Evolutionary conservation across 2,888 invertebrate genomes (phyloP), one percentile per base, ranked within the genome.

Genomic region (Blastobasis lacticolella): DNA sequence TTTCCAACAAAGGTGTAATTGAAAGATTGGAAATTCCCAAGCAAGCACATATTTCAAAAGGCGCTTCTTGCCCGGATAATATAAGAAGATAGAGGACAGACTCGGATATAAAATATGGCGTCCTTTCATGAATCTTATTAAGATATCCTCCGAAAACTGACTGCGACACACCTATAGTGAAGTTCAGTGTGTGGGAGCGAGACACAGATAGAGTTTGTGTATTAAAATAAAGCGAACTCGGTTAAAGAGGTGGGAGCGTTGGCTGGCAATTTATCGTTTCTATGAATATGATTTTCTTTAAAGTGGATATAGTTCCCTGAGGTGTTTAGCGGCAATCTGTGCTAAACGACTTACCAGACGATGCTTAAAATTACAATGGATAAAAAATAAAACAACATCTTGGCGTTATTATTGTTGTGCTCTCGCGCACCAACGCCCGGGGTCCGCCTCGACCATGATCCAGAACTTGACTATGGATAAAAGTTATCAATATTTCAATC

Each of bases 71-170:
- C 71, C 66, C 75, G 88, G 88, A 89, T 89, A 89, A 89, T 89
- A 88, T 89, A 87, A 88, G 83, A 77, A 88, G 88, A 89, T 89
- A 89, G 88, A 89, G 87, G 88, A 87, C 88, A 86, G 84, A 90
- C 85, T 89, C 89, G 90, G 90, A 91, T 91, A 92, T 93, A 92
- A 93, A 92, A 92, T 93, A 93, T 92, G 92, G 92, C 91, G 91
- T 90, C 91, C 92, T 92, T 93, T 92, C 92, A 92, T 92, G 92
- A 93, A 92, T 92, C 92, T 92, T 92, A 92, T 92, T 92, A 92
- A 92, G 92, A 92, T 92, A 92, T 92, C 91, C 91, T 88, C 85
- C 88, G 81, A 90, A 90, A 90, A 90, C 80, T 55, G 86, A 87
- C 61, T 59, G 77, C 63, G 86, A 84, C 55, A 62, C 58, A 67